A percentile compares a stretch with the other conserved stretches of the same genome.
phyloP scores from a whole-genome alignment of 2,888 invertebrate species.

The Heliconius ismenius region DNA sequence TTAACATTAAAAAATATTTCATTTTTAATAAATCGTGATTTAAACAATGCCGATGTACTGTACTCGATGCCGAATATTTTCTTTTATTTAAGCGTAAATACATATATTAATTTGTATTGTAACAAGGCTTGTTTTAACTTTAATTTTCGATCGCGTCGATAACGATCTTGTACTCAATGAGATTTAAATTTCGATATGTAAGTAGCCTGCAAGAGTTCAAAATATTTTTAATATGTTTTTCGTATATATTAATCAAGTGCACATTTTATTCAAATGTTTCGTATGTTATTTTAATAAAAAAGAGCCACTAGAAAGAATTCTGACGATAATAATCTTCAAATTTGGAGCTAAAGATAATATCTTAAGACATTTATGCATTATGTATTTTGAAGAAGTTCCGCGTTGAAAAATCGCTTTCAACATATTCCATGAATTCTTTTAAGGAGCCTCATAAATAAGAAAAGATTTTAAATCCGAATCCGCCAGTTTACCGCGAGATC shows the following conservation, averaged over 20 bases:
- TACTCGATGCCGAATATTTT: neutral
- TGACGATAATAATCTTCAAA: neutral
- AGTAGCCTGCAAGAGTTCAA: neutral
- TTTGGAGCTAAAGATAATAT: slow-evolving; percentile 18
- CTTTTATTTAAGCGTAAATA: slow-evolving; percentile 7
- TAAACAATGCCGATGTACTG: slow-evolving; percentile 4
- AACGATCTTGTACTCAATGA: neutral
- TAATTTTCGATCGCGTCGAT: neutral
- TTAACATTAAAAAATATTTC: slow-evolving; percentile 19
- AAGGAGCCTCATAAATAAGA: slow-evolving; percentile 40
- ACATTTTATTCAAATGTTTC: too few relatives aligned
- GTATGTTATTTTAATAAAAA: neutral
- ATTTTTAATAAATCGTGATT: slow-evolving; percentile 14
- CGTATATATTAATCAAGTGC: neutral
- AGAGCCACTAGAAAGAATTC: neutral
- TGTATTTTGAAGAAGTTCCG: slow-evolving; percentile 34
- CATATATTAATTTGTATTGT: neutral
- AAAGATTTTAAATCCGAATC: slow-evolving; percentile 33
- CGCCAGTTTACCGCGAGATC: slow-evolving; percentile 17
- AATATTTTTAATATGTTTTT: neutral
- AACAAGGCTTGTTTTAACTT: slow-evolving; percentile 1
- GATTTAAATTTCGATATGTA: neutral
- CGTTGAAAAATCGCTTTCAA: slow-evolving; percentile 39
- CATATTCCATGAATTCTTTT: slow-evolving; percentile 43
- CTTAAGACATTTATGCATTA: slow-evolving; percentile 34